Conservation (phyloP, 2,797 vertebrate genomes). For the Propithecus deckenii region DNA sequence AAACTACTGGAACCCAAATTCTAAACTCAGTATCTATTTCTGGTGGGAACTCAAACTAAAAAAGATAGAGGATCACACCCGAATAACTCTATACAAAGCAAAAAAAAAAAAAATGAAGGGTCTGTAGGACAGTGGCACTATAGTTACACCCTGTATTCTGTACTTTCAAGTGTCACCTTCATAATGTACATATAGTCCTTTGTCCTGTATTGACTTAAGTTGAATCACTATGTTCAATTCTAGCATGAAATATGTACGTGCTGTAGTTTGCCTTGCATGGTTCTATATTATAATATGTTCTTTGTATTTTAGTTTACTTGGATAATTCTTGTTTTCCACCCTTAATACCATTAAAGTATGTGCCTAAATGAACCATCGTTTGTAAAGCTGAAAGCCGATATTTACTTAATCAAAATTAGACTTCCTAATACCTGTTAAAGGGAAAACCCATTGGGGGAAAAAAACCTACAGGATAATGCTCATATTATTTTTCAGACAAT, state of each 20-base stretch:
- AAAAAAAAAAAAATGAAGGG: background rate
- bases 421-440: constrained; percentile 84
- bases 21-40: background rate
- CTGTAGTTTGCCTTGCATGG: background rate
- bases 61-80: background rate
- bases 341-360: constrained; percentile 76
- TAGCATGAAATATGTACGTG: constrained; percentile 54
- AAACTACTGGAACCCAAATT: background rate
- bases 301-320: constrained; percentile 75
- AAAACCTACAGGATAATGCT: constrained; percentile 79
- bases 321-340: constrained; percentile 70
- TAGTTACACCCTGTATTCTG: background rate
- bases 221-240: constrained; percentile 64
- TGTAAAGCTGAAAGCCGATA: constrained; percentile 83
- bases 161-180: constrained; percentile 30
- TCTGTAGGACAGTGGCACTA: background rate
- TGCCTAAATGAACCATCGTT: constrained; percentile 75
- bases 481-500: constrained; percentile 85
- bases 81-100: background rate
- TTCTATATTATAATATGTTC: constrained; percentile 55
- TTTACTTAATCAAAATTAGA: constrained; percentile 82
- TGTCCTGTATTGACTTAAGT: constrained; percentile 39
- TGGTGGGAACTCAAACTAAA: background rate
- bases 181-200: background rate
- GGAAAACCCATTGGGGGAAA: constrained; percentile 70